phyloP scores from a whole-genome alignment of 2,113 vertebrate genomes.

The Tragelaphus scriptus region DNA sequence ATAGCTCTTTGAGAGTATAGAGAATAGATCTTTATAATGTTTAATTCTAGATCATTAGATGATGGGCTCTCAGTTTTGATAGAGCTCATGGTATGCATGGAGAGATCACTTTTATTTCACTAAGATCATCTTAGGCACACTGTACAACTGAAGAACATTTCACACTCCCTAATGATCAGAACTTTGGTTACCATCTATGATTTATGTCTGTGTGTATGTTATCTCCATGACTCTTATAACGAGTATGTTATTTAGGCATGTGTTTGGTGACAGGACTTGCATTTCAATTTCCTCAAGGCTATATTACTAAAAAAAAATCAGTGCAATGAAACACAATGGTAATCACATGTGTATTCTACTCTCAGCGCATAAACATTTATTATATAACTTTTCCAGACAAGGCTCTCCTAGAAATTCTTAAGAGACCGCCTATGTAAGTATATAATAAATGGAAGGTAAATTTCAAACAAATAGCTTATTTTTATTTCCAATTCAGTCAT shows the following conservation, averaged over 20 bases:
- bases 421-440: slow-evolving; percentile 51
- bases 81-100: not conserved
- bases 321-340: not conserved
- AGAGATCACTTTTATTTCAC: slow-evolving; percentile 18
- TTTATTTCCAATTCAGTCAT: slow-evolving; percentile 75
- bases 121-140: not conserved
- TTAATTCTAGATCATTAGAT: slow-evolving; percentile 1
- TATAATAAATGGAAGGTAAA: slow-evolving; percentile 49
- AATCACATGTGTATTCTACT: slow-evolving; percentile 33
- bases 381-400: slow-evolving; percentile 37
- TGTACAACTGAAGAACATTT: not conserved
- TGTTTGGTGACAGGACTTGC: not conserved
- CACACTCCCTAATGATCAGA: not conserved
- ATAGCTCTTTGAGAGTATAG: not conserved
- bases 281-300: slow-evolving; percentile 16
- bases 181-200: not conserved
- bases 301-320: not conserved
- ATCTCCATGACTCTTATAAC: not conserved
- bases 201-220: not conserved
- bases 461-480: slow-evolving; percentile 72
- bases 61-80: not conserved
- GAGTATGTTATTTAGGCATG: not conserved
- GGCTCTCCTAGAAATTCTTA: slow-evolving; percentile 44
- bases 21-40: not conserved
- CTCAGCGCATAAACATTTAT: slow-evolving; percentile 34